A percentile compares a stretch with the other conserved stretches of the same genome.
These are phyloP conservation scores for Theonella swinhoei DNA, from an alignment of 37 sponge, comb jelly and placozoan genomes.

Conservation along the genomic window DNA sequence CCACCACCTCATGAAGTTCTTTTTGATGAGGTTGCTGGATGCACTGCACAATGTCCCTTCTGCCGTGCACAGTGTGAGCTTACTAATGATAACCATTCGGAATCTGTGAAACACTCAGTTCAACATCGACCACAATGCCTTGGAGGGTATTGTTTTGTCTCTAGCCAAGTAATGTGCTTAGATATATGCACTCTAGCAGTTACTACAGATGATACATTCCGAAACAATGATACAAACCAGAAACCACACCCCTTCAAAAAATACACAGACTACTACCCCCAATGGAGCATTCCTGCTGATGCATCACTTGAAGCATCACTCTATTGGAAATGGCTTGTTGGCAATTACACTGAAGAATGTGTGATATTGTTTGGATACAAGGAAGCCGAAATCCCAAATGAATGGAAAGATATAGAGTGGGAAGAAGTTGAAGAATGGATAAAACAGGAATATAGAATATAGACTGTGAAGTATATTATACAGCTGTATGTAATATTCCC, in stretches of 20 bases:
- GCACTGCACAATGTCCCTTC: slow-evolving; percentile 9
- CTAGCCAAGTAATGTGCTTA: not conserved
- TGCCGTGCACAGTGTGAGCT: slow-evolving; percentile 16
- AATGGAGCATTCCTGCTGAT: slow-evolving; percentile 5
- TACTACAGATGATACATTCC: not conserved
- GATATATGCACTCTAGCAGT: not conserved
- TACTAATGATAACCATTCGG: slow-evolving; percentile 14
- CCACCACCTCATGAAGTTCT: slow-evolving; percentile 7
- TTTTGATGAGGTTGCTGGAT: not conserved
- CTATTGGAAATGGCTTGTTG: slow-evolving; percentile 19
- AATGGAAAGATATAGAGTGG: not conserved
- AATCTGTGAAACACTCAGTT: not conserved
- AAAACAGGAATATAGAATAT: not conserved
- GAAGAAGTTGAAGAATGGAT: not conserved
- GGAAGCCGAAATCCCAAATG: not conserved
- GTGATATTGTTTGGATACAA: not conserved
- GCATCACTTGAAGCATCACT: not conserved
- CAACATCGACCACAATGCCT: slow-evolving; percentile 16
- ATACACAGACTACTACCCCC: not conserved
- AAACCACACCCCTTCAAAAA: not conserved
- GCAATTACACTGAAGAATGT: not conserved
- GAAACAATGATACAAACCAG: too few relatives aligned
- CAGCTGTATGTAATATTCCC: too few relatives aligned
- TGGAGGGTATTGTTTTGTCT: not conserved
- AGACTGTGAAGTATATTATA: too few relatives aligned